Evolutionary conservation across 2,888 invertebrate species (phyloP).

Genomic region (Plutella xylostella): DNA sequence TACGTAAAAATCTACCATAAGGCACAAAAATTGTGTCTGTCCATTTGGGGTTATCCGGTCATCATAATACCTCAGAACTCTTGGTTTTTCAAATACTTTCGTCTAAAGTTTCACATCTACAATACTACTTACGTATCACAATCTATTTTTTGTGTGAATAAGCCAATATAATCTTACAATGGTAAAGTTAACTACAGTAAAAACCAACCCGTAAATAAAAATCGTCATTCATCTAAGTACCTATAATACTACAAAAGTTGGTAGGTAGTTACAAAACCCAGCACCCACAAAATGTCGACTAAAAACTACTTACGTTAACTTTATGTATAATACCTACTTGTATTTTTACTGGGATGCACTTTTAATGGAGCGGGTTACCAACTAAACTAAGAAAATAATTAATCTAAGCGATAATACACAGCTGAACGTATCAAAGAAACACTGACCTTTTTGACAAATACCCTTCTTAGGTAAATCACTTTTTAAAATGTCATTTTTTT

Average conservation of each 20-base stretch:
- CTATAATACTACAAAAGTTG: constrained; percentile 3
- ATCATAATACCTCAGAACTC: no score
- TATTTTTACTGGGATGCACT: constrained; percentile 62
- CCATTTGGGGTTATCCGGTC: constrained; percentile 28
- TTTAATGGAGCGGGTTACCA: constrained; percentile 47
- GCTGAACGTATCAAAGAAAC: constrained; percentile 29
- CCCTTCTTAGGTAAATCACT: neutral
- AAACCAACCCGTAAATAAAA: neutral
- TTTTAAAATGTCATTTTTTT: neutral
- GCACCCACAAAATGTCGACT: neutral
- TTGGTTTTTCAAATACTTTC: no score
- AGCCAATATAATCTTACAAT: no score
- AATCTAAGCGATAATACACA: constrained; percentile 28
- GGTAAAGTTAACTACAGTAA: no score
- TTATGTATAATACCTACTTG: neutral
- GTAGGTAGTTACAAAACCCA: neutral
- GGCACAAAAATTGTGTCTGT: constrained; percentile 63
- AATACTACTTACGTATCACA: neutral
- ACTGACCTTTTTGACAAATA: constrained; percentile 24
- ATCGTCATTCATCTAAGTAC: neutral
- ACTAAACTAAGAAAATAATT: constrained; percentile 24
- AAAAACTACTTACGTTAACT: neutral
- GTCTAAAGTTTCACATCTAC: no score
- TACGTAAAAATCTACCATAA: constrained; percentile 42
- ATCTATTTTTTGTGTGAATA: no score